Evolutionary conservation across 1,140 invertebrate species (phyloP).

Genomic region (Globodera ellingtonae): DNA sequence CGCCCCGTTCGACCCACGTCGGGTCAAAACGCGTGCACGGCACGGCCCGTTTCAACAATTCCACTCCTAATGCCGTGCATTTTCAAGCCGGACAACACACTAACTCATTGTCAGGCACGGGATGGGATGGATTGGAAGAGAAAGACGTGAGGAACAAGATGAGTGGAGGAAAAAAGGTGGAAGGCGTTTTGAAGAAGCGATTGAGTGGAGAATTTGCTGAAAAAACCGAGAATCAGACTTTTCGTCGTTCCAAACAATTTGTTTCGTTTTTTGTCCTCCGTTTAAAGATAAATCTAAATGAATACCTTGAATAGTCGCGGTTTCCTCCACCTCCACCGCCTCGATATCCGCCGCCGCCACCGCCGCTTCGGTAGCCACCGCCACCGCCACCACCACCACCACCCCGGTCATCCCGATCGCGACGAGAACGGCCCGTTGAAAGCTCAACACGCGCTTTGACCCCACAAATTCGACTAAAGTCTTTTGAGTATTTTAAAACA

Average conservation of each 20-base stretch:
- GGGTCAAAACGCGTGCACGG: background rate
- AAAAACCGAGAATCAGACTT: constrained; percentile 17
- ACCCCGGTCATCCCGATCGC: constrained; percentile 46
- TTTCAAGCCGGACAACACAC: background rate
- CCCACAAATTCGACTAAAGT: constrained; percentile 64
- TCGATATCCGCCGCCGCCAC: constrained; percentile 29
- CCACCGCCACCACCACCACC: constrained; percentile 43
- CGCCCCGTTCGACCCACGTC: background rate
- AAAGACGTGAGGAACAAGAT: background rate
- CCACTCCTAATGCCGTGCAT: background rate
- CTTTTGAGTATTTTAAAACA: no score
- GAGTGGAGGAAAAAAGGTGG: constrained; percentile 17
- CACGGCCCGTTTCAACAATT: background rate
- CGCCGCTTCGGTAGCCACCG: constrained; percentile 29
- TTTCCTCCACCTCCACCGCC: constrained; percentile 39
- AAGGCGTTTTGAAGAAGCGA: constrained; percentile 33
- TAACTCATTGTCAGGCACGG: background rate
- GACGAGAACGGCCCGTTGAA: constrained; percentile 52
- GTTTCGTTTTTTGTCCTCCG: constrained; percentile 4
- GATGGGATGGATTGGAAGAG: background rate
- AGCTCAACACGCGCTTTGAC: constrained; percentile 63
- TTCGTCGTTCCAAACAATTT: background rate
- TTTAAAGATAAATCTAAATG: background rate
- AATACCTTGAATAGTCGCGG: constrained; percentile 6
- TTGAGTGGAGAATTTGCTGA: constrained; percentile 26